Base-by-base conservation (phyloP, 1,140 invertebrate species). In the Tenebrio molitor region DNA sequence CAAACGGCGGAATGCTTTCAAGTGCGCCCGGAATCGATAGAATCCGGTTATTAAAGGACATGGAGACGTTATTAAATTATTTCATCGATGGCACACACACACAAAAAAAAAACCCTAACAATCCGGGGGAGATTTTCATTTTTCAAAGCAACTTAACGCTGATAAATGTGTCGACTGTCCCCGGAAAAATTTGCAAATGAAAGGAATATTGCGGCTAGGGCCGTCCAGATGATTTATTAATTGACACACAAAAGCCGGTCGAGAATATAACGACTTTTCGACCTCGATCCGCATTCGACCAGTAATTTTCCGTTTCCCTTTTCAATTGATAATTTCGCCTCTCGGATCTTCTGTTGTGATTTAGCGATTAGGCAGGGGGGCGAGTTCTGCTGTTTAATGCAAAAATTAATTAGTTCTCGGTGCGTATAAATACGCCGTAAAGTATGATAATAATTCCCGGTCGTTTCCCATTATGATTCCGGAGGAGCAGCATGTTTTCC, bases 141-240 rank as follows among this genome's bases (percentile, higher is more conserved):
- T 58, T 58, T 58, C 50, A 15, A 58, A 58, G n/a, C n/a, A 14
- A 58, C 50, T 58, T 58, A 58, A 58, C 50, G 21, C 50, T 58
- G 50, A 58, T 58, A 58, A 58, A 58, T 58, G 50, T 29, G 50
- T 39, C 12, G n/a, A 39, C 36, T 39, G 23, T 29, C n/a, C 10
- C 21, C 5, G 14, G 12, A 50, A 58, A 58, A 58, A 58, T 58
- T 58, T 58, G 50, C 50, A 58, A 58, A 58, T 58, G 50, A 58
- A 58, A 58, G 50, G 50, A 58, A 58, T 33, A 58, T 29, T 58
- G 50, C 29, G 50, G 50, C 23, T 29, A 12, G 25, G 50, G 29
- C 50, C 50, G 15, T 25, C n/a, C 25, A 12, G 23, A 58, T 58
- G 50, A 58, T 58, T 58, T 58, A 58, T 58, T 58, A 58, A 58